Evolutionary conservation across 2,888 invertebrate species (phyloP).

Genomic region (Hirtodrosophila confusa): DNA sequence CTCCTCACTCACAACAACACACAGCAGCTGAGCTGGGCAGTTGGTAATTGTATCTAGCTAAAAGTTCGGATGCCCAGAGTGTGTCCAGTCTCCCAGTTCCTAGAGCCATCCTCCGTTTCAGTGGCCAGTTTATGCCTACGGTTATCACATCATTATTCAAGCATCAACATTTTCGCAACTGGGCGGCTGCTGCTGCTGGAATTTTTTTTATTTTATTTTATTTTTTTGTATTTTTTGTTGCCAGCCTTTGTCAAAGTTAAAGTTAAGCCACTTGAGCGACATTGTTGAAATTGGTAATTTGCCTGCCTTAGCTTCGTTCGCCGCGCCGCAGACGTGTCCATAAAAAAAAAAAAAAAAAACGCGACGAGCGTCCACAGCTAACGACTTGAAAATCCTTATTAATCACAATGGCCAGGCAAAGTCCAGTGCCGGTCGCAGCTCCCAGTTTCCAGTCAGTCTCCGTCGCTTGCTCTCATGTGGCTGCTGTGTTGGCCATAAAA

Average conservation of each 20-base stretch:
- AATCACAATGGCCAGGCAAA: slow-evolving; percentile 67
- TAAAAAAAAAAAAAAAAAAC: slow-evolving; percentile 36
- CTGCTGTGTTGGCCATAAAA: slow-evolving; percentile 69
- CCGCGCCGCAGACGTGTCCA: slow-evolving; percentile 53
- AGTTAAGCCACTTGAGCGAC: slow-evolving; percentile 79
- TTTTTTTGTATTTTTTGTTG: slow-evolving; percentile 13
- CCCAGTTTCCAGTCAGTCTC: slow-evolving; percentile 26
- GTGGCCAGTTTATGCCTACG: slow-evolving; percentile 76
- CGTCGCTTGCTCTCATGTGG: slow-evolving; percentile 53
- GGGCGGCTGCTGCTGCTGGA: slow-evolving; percentile 25
- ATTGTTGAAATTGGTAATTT: slow-evolving; percentile 79
- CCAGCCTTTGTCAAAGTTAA: slow-evolving; percentile 74
- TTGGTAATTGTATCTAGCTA: slow-evolving; percentile 64
- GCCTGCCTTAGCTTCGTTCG: slow-evolving; percentile 57
- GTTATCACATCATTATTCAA: slow-evolving; percentile 79
- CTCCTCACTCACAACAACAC: neutral
- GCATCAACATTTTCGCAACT: slow-evolving; percentile 73
- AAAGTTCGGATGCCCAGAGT: slow-evolving; percentile 21
- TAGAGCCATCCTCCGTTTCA: slow-evolving; percentile 17
- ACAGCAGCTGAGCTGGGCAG: slow-evolving; percentile 2
- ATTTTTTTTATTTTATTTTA: slow-evolving; percentile 17
- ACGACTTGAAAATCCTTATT: slow-evolving; percentile 80
- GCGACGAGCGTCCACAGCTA: slow-evolving; percentile 59
- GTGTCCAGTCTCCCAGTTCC: slow-evolving; percentile 2
- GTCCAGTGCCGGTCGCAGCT: slow-evolving; percentile 8